Conservation (phyloP, 2,888 invertebrate genomes). For the Acanthoscelides obtectus region DNA sequence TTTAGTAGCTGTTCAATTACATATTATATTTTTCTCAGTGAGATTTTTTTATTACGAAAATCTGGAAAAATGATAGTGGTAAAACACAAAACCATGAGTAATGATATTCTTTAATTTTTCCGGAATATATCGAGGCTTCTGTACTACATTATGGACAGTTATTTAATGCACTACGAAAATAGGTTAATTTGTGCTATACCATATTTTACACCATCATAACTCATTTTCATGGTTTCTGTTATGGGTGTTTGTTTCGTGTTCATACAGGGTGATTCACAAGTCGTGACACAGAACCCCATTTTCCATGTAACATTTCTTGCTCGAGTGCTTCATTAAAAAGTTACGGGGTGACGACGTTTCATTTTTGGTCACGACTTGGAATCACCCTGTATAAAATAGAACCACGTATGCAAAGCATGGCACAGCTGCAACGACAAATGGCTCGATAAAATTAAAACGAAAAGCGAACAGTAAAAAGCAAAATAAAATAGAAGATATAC, state of each 20-base stretch:
- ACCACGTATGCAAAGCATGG: not conserved
- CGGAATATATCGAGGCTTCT: not conserved
- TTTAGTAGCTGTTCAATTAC: not conserved
- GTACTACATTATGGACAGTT: not conserved
- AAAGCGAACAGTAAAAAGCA: not conserved
- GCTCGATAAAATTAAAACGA: not conserved
- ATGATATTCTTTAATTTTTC: not conserved
- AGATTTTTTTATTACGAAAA: not conserved
- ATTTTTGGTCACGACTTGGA: no score
- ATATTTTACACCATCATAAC: no score
- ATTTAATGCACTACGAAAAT: not conserved
- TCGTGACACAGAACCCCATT: no score
- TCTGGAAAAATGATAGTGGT: not conserved
- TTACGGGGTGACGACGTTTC: no score
- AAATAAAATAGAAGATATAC: constrained; percentile 25
- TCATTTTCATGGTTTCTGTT: no score
- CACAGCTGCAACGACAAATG: not conserved
- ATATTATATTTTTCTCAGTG: not conserved
- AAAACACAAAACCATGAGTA: not conserved
- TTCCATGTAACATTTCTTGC: no score
- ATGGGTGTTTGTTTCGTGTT: no score
- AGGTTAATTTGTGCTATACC: not conserved
- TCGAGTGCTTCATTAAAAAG: no score
- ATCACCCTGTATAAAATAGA: no score
- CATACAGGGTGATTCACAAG: no score